A percentile compares a stretch with the other conserved stretches of the same genome.
These are phyloP conservation scores for Drosophila albomicans DNA, from an alignment of 1,140 invertebrate species.

Conservation along the genomic window DNA sequence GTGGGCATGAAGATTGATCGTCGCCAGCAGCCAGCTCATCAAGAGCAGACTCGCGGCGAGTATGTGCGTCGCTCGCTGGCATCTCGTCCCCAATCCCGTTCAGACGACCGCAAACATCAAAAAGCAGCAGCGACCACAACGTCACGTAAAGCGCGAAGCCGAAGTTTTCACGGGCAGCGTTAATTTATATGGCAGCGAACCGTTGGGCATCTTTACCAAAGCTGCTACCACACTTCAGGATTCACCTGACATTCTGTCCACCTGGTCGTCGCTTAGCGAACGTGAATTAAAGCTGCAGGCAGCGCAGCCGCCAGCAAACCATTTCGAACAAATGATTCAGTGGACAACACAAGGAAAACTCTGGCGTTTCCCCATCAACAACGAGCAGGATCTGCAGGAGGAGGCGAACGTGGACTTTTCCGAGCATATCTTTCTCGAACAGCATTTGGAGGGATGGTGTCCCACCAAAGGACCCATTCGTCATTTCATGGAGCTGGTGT, in stretches of 20 bases:
- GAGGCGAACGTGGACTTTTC: slow-evolving; percentile 93
- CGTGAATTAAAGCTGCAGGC: slow-evolving; percentile 88
- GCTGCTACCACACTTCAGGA: slow-evolving; percentile 57
- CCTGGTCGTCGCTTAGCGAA: slow-evolving; percentile 89
- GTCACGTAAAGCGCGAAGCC: slow-evolving; percentile 60
- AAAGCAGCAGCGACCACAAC: slow-evolving; percentile 38
- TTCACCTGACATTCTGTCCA: slow-evolving; percentile 86
- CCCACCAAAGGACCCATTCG: slow-evolving; percentile 94
- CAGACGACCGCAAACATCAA: slow-evolving; percentile 36
- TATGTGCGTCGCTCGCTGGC: slow-evolving; percentile 74
- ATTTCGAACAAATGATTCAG: slow-evolving; percentile 96
- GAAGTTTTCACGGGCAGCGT: slow-evolving; percentile 79
- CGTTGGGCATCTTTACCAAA: slow-evolving; percentile 87
- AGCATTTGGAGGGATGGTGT: slow-evolving; percentile 94
- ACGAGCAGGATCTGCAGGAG: slow-evolving; percentile 95
- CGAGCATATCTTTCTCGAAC: slow-evolving; percentile 97
- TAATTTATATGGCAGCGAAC: slow-evolving; percentile 87
- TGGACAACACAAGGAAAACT: slow-evolving; percentile 98
- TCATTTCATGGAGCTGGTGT: slow-evolving; percentile 99
- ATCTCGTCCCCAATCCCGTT: slow-evolving; percentile 36
- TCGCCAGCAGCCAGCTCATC: slow-evolving; percentile 66
- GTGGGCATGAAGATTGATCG: slow-evolving; percentile 91
- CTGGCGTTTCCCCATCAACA: slow-evolving; percentile 99
- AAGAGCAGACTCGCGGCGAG: slow-evolving; percentile 79
- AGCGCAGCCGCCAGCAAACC: slow-evolving; percentile 92